Evolutionary conservation across 2,888 invertebrate genomes (phyloP), one percentile per base, ranked within the genome.

Genomic region (Polylopha cassiicola): DNA sequence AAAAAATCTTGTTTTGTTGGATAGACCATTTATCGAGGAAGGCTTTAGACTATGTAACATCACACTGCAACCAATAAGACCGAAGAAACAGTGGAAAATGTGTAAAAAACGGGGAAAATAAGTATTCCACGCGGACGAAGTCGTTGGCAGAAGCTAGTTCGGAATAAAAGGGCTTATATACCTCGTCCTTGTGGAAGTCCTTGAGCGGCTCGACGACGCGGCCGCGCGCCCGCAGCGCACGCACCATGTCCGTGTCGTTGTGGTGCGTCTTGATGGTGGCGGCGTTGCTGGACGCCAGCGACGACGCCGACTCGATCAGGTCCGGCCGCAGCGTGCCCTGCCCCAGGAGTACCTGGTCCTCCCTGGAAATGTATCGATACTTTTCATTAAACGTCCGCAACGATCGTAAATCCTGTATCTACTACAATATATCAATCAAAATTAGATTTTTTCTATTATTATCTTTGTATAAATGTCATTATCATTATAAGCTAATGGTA

Each of bases 101-200:
- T n/a, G n/a, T n/a, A n/a, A n/a, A n/a, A n/a, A n/a, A n/a, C n/a
- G n/a, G n/a, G n/a, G n/a, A n/a, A n/a, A n/a, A n/a, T n/a, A n/a
- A n/a, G n/a, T n/a, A n/a, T n/a, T n/a, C n/a, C n/a, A n/a, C n/a
- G n/a, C n/a, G n/a, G n/a, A n/a, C n/a, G n/a, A n/a, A n/a, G n/a
- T n/a, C n/a, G n/a, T n/a, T n/a, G n/a, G n/a, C n/a, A n/a, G n/a
- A n/a, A n/a, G n/a, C n/a, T n/a, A n/a, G n/a, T n/a, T n/a, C n/a
- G n/a, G n/a, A n/a, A n/a, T n/a, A n/a, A n/a, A n/a, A n/a, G n/a
- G 4, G 8, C 16, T 4, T 11, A 22, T 43, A 27, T 38, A 93
- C 95, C 88, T 99, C 99, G 69, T 99, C 99, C 87, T 99, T 99
- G 78, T 99, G 99, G 73, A 99, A 99, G 86, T 99, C 99, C 78